Percentiles rank a stretch among this genome's conserved stretches.
Evolutionary conservation across 2,888 invertebrate genomes (phyloP).

Genomic region (Zeuzera pyrina): DNA sequence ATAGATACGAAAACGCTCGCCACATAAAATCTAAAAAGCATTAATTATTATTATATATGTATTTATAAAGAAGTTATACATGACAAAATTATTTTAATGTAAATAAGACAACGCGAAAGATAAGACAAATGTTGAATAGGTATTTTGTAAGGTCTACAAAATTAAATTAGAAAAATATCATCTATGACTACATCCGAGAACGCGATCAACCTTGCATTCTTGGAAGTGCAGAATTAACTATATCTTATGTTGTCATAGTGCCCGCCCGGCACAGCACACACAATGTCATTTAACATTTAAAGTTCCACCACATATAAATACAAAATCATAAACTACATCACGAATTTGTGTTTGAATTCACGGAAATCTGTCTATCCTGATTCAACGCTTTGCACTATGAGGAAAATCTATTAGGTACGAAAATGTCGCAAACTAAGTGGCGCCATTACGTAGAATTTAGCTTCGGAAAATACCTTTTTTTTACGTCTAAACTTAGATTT

Average conservation of each 20-base stretch:
- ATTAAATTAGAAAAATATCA: conserved; percentile 3
- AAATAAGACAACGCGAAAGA: no score
- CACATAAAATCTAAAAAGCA: no score
- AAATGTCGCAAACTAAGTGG: no score
- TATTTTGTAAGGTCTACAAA: conserved; percentile 2
- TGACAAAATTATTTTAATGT: no score
- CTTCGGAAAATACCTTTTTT: no score
- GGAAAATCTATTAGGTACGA: no score
- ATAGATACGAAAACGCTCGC: no score
- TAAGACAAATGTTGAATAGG: conserved; percentile 21
- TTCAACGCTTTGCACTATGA: no score
- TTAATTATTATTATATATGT: no score
- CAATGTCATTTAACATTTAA: conserved; percentile 14
- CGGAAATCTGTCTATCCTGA: conserved; percentile 27
- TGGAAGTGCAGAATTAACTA: conserved; percentile 23
- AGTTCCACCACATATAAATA: conserved; percentile 3
- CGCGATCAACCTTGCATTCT: conserved; percentile 20
- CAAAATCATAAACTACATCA: conserved; percentile 3
- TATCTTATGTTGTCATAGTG: conserved; percentile 22
- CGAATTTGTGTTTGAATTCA: neutral
- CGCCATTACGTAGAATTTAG: no score
- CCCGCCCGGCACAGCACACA: conserved; percentile 10
- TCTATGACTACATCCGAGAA: conserved; percentile 13
- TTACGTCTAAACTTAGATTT: no score
- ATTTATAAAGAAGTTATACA: no score